Evolutionary conservation across 2,797 vertebrate genomes (phyloP).

Genomic region (Anguilla obscura): DNA sequence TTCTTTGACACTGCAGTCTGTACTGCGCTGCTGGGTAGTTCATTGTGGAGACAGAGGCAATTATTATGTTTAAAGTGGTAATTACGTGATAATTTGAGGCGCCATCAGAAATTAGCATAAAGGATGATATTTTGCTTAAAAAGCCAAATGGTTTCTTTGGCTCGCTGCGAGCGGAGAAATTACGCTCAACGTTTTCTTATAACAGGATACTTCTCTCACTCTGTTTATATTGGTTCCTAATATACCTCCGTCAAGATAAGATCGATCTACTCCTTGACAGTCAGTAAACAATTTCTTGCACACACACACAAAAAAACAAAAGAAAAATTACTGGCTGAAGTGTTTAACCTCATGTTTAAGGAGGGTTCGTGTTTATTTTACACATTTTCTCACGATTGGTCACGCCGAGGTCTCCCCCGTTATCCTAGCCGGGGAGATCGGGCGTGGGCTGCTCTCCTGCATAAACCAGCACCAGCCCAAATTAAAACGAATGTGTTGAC

Average conservation of each 20-base stretch:
- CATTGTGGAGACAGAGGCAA: conserved; percentile 1
- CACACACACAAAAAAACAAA: conserved; percentile 1
- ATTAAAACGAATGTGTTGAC: conserved; percentile 42
- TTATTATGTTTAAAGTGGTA: conserved; percentile 13
- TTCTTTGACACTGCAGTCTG: conserved; percentile 13
- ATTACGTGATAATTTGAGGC: conserved; percentile 28
- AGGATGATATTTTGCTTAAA: conserved; percentile 13
- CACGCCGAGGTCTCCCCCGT: background rate
- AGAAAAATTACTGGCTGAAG: conserved; percentile 18
- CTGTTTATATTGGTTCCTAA: background rate
- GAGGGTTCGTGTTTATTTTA: conserved; percentile 24
- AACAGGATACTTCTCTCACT: background rate
- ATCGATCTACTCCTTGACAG: background rate
- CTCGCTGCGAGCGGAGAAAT: background rate
- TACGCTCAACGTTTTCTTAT: background rate
- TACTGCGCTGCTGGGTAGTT: background rate
- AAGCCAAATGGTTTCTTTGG: background rate
- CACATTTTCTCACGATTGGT: conserved; percentile 12
- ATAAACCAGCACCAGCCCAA: background rate
- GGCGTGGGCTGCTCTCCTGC: background rate
- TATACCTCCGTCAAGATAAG: background rate
- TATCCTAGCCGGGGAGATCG: background rate
- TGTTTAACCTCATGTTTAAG: background rate
- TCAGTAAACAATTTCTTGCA: background rate
- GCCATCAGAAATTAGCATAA: conserved; percentile 24